Percentiles rank a stretch among this genome's conserved stretches.
phyloP scores from a whole-genome alignment of 2,797 vertebrate species.

The Ceyx erithaca region DNA sequence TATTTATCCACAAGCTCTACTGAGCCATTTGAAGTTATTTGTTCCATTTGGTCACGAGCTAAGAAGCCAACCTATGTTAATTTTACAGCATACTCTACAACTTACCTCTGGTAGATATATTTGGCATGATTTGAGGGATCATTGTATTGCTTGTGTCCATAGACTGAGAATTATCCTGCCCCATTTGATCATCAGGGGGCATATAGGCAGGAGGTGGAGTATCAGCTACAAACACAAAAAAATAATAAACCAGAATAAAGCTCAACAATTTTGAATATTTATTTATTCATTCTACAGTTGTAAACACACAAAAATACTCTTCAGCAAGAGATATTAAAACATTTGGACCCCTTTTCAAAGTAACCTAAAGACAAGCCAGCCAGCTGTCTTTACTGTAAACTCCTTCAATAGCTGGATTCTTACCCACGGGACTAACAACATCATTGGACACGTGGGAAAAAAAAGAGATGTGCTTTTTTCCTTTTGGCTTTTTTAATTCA shows the following conservation, averaged over 20 bases:
- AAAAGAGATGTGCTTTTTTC: not conserved
- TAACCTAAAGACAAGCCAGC: not conserved
- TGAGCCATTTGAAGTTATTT: not conserved
- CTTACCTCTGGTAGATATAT: constrained; percentile 81
- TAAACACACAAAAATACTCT: not conserved
- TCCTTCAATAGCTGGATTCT: not conserved
- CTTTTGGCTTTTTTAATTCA: not conserved
- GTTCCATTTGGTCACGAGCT: not conserved
- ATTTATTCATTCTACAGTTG: not conserved
- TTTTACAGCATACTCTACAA: not conserved
- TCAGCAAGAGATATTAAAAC: not conserved
- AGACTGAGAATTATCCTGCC: constrained; percentile 81
- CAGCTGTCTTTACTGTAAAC: not conserved
- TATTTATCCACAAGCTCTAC: not conserved
- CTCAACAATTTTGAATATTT: not conserved
- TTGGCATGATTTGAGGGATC: constrained; percentile 83
- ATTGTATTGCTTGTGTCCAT: constrained; percentile 84
- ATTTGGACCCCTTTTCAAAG: constrained; percentile 1
- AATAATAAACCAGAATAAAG: not conserved
- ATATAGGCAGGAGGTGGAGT: constrained; percentile 84
- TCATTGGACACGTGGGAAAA: not conserved
- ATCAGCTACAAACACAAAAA: constrained; percentile 73
- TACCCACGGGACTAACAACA: not conserved
- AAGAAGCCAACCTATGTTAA: not conserved
- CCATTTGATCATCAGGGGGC: constrained; percentile 84